phyloP scores from a whole-genome alignment of 2,797 vertebrate species.

The Lagorchestes hirsutus region DNA sequence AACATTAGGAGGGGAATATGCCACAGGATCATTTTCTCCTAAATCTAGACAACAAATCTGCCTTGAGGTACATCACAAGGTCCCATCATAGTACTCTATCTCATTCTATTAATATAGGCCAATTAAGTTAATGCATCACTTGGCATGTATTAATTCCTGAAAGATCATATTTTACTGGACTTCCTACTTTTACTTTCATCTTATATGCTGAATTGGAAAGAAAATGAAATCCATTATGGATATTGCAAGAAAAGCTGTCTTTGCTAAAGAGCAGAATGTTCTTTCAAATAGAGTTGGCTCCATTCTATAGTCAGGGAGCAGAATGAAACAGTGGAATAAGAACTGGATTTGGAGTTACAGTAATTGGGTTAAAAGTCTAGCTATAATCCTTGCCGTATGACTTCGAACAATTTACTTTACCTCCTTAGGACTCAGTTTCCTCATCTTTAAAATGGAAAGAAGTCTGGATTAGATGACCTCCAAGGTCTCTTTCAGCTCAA shows the following conservation, averaged over 20 bases:
- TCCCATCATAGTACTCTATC: background rate
- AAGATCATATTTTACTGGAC: conserved; percentile 42
- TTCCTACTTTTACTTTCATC: conserved; percentile 39
- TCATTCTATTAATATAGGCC: conserved; percentile 22
- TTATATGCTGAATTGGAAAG: conserved; percentile 27
- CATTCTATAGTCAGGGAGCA: no score
- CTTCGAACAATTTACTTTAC: background rate
- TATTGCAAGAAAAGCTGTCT: conserved; percentile 36
- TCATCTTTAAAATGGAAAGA: background rate
- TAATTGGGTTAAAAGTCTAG: background rate
- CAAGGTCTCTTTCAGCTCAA: background rate
- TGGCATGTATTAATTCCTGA: conserved; percentile 56
- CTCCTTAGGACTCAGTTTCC: background rate
- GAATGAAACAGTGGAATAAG: background rate
- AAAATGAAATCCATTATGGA: conserved; percentile 57
- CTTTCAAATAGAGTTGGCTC: background rate
- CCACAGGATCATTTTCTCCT: background rate
- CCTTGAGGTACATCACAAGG: background rate
- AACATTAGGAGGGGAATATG: background rate
- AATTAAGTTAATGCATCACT: conserved; percentile 42
- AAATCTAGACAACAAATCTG: background rate
- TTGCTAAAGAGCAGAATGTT: background rate
- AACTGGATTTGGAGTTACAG: background rate
- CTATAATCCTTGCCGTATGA: background rate
- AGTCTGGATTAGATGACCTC: background rate